A percentile compares a stretch with the other conserved stretches of the same genome.
Conservation (phyloP, 2,888 invertebrate species). For the Hypercompe scribonia region DNA sequence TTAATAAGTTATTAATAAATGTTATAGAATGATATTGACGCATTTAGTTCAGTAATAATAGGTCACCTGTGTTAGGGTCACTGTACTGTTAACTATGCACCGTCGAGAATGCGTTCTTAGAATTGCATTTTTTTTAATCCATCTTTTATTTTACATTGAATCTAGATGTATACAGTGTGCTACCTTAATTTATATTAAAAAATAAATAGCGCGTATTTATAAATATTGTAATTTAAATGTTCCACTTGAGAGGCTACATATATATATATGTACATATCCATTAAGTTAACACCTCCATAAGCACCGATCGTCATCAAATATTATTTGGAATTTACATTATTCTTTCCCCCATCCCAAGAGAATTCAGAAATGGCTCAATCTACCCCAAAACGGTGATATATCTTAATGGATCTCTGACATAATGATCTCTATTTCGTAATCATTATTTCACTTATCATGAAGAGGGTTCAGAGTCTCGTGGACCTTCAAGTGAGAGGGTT, state of each 20-base stretch:
- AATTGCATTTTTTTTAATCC: slow-evolving; percentile 11
- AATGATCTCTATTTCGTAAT: slow-evolving; percentile 14
- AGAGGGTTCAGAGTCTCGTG: background rate
- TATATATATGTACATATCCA: no score
- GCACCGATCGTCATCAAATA: background rate
- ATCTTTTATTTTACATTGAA: slow-evolving; percentile 8
- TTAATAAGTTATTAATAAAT: background rate
- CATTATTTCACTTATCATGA: slow-evolving; percentile 27
- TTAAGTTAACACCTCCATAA: background rate
- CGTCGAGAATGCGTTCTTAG: slow-evolving; percentile 39
- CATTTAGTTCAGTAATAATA: slow-evolving; percentile 13
- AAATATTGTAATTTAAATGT: background rate
- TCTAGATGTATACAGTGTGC: slow-evolving; percentile 7
- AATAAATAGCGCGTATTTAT: background rate
- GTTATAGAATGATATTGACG: background rate
- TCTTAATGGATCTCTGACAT: slow-evolving; percentile 43
- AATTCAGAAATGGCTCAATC: slow-evolving; percentile 22
- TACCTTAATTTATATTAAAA: background rate
- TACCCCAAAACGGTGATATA: slow-evolving; percentile 40
- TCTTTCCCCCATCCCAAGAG: slow-evolving; percentile 18
- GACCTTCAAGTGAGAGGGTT: slow-evolving; percentile 10
- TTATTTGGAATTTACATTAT: background rate
- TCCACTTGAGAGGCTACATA: background rate
- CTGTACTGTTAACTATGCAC: slow-evolving; percentile 45
- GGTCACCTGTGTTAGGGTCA: slow-evolving; percentile 41